Base-by-base conservation (phyloP, 2,888 invertebrate species). In the Dynastes grantii region DNA sequence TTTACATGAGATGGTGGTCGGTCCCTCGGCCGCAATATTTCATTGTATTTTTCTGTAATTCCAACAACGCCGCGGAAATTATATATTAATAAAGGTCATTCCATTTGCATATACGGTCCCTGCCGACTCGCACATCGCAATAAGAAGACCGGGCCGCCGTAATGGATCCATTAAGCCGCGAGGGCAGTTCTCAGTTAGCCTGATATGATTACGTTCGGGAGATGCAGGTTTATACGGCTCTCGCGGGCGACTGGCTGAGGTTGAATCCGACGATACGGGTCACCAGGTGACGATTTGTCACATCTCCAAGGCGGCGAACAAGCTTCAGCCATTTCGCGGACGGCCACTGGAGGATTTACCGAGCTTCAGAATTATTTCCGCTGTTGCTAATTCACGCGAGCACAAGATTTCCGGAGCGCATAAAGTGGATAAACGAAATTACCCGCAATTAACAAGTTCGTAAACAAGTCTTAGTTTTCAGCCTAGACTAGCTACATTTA, bases 201-300 rank as follows among this genome's bases (percentile, higher is more conserved):
- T 85, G 86, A 86, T 86, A 86, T 86, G 86, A 86, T 86, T 86
- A 86, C 86, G 84, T 86, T 84, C 84, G 85, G 84, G 84, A 85
- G 85, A 84, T 83, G 84, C 84, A 84, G 85, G 86, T 86, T 87
- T 87, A 87, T 87, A 87, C 85, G 85, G 86, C 86, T 84, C 87
- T 87, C 88, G 55, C 55, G 79, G 81, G 87, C 84, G 87, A 81
- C 85, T 84, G 82, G 85, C 85, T 84, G 87, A 86, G 87, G 86
- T 87, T 85, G 86, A 84, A 85, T 85, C 84, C 85, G 84, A 81
- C 86, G 85, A 85, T 86, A 87, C 87, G 86, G 88, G 89, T 88
- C 89, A 88, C 89, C 88, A 87, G 89, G 89, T 88, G 89, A 88
- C 88, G 87, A 89, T 89, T 89, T 89, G 88, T 89, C 89, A 89